Conservation (phyloP, 2,797 vertebrate species). For the Tangara arthus region DNA sequence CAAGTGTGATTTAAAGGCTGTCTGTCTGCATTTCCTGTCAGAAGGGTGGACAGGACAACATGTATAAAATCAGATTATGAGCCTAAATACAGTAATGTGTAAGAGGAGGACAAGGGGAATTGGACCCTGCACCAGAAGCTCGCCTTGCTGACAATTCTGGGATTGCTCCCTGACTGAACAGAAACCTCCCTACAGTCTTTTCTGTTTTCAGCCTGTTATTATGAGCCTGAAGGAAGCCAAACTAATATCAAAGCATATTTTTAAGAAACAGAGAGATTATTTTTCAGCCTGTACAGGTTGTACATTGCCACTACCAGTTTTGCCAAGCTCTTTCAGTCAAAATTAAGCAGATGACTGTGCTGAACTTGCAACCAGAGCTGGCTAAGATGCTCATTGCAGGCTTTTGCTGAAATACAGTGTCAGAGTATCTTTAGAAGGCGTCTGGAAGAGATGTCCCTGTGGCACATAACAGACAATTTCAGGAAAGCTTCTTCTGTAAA, state of each 20-base stretch:
- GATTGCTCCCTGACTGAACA: not conserved
- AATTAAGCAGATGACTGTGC: not conserved
- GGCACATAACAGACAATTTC: not conserved
- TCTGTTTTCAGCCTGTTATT: not conserved
- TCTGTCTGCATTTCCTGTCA: not conserved
- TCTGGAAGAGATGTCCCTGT: not conserved
- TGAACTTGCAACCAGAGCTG: not conserved
- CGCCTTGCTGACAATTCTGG: rapidly evolving
- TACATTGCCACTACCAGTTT: not conserved
- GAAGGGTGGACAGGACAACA: not conserved
- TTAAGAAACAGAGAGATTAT: not conserved
- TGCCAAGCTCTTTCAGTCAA: not conserved
- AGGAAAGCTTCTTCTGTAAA: not conserved
- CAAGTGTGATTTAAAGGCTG: not conserved
- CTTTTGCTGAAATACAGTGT: not conserved
- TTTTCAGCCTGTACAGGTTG: not conserved
- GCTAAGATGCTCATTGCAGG: not conserved
- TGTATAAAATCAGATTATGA: not conserved
- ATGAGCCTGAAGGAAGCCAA: not conserved
- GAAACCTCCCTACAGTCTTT: not conserved
- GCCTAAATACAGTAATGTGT: not conserved
- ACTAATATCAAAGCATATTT: not conserved
- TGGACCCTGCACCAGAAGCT: not conserved
- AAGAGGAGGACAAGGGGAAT: not conserved
- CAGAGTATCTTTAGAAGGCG: not conserved